phyloP scores from a whole-genome alignment of 2,797 vertebrate species.

The Neosilurus hyrtlii region DNA sequence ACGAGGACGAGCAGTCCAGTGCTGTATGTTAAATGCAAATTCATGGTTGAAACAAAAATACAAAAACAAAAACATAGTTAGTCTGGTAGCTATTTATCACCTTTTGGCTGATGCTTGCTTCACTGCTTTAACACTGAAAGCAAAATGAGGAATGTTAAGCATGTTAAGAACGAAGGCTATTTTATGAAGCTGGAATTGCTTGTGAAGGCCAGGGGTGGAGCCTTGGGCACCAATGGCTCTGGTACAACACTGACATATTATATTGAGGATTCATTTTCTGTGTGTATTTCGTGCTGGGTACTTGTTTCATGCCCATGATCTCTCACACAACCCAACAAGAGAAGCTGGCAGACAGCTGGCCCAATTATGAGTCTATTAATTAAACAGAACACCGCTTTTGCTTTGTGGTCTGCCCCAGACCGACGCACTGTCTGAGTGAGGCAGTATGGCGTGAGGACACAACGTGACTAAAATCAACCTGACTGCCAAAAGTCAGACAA shows the following conservation, averaged over 20 bases:
- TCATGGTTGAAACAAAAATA: too few species aligned
- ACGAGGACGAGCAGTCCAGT: not conserved
- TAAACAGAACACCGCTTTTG: not conserved
- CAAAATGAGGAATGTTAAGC: too few species aligned
- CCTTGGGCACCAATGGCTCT: too few species aligned
- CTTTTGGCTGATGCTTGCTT: not conserved
- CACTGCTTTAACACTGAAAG: not conserved
- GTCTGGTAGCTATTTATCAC: too few species aligned
- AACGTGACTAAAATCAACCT: not conserved
- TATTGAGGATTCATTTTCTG: not conserved
- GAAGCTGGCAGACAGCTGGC: not conserved
- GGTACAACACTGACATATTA: not conserved
- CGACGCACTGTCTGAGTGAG: not conserved
- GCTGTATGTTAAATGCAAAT: too few species aligned
- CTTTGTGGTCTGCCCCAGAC: not conserved
- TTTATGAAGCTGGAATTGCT: not conserved
- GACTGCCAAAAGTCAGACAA: too few species aligned
- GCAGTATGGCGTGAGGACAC: not conserved
- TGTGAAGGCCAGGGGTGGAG: not conserved
- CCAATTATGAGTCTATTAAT: not conserved
- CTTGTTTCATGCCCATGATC: too few species aligned
- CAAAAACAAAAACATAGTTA: too few species aligned
- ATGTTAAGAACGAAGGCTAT: not conserved
- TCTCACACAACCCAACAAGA: not conserved
- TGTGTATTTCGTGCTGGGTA: not conserved